Conservation (phyloP, 2,888 invertebrate species). For the Toxonevra muliebris region DNA sequence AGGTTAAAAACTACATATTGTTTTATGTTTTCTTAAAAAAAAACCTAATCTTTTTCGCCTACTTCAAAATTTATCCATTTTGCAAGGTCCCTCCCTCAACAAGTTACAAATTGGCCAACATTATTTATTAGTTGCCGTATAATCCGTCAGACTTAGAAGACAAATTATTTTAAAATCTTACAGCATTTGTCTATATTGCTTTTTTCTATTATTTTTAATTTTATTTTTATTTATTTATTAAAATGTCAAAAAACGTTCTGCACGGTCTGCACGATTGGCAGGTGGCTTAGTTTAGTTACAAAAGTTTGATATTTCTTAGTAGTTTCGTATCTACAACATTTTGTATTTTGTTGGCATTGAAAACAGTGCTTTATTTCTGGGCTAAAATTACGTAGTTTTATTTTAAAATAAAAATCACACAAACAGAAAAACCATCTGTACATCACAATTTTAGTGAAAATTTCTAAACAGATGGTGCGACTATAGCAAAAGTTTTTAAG, state of each 20-base stretch:
- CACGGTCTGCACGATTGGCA: background rate
- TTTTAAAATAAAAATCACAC: background rate
- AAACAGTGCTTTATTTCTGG: background rate
- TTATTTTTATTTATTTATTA: background rate
- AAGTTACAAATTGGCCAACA: too few species aligned
- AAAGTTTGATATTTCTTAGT: background rate
- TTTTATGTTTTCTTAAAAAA: too few species aligned
- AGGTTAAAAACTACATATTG: too few species aligned
- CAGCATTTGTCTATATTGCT: background rate
- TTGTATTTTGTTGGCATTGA: conserved; percentile 12
- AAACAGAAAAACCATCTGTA: conserved; percentile 16
- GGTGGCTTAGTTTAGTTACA: background rate
- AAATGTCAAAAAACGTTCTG: background rate
- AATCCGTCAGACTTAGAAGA: too few species aligned
- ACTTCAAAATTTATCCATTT: too few species aligned
- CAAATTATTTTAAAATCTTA: too few species aligned
- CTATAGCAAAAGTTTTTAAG: too few species aligned
- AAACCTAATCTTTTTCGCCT: too few species aligned
- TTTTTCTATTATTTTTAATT: background rate
- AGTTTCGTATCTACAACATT: background rate
- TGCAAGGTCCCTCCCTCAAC: too few species aligned
- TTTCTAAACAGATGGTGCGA: conserved; percentile 27
- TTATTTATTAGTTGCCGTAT: too few species aligned
- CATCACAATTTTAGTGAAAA: conserved; percentile 6
- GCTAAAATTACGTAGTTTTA: background rate